Percentiles rank a stretch among this genome's conserved stretches.
phyloP scores from a whole-genome alignment of 1,140 invertebrate species.

The Schlechtendalia chinensis region DNA sequence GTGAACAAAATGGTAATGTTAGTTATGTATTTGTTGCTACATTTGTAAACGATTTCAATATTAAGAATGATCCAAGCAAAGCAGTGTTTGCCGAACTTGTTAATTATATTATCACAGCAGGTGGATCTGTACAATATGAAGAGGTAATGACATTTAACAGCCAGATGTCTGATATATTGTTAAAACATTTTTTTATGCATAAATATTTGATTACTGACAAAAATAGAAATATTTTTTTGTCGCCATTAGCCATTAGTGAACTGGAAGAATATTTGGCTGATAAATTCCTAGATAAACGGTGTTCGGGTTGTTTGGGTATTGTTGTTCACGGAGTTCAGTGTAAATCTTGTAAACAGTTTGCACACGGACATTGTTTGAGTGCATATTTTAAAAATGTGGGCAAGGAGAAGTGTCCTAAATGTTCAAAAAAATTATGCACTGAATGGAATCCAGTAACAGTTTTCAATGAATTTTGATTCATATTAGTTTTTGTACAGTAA shows the following conservation, averaged over 20 bases:
- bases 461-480: not conserved
- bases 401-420: slow-evolving; percentile 22
- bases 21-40: slow-evolving; percentile 9
- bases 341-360: slow-evolving; percentile 8
- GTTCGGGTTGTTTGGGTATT: slow-evolving; percentile 28
- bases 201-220: slow-evolving; percentile 18
- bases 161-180: not conserved
- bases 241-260: slow-evolving; percentile 21
- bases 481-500: no score
- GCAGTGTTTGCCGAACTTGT: not conserved
- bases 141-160: not conserved
- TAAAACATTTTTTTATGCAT: not conserved
- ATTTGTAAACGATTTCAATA: slow-evolving; percentile 6
- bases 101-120: not conserved
- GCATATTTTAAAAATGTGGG: not conserved
- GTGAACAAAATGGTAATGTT: slow-evolving; percentile 24
- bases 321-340: slow-evolving; percentile 23
- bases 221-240: slow-evolving; percentile 9
- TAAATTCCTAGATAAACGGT: not conserved
- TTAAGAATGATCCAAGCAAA: slow-evolving; percentile 8
- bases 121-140: not conserved
- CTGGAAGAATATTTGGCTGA: slow-evolving; percentile 12
- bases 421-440: not conserved
- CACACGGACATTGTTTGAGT: slow-evolving; percentile 35
- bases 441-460: not conserved